Evolutionary conservation across 37 sponge, comb jelly and placozoan species (phyloP).

Genomic region (Chondrosia reniformis): DNA sequence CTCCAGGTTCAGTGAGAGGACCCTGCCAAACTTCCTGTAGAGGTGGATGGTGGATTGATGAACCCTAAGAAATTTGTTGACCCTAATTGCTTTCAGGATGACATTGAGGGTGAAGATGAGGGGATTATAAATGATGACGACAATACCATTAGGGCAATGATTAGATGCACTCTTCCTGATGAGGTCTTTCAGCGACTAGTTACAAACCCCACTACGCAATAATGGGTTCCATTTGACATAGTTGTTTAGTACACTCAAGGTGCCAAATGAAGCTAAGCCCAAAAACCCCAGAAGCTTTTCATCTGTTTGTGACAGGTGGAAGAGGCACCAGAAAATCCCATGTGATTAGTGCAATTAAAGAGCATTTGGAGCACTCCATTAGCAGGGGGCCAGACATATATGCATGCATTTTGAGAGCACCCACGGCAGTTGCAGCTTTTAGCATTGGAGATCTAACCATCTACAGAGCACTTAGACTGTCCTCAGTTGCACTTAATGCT

Average conservation of each 20-base stretch:
- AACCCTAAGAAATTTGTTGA: not conserved
- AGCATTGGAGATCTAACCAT: constrained; percentile 25
- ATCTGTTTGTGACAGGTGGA: constrained; percentile 15
- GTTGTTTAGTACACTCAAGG: no score
- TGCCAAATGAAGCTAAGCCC: no score
- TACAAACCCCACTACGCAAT: no score
- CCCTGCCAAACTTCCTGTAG: not conserved
- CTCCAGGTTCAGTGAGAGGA: not conserved
- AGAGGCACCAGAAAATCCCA: constrained; percentile 10
- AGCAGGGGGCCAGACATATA: not conserved
- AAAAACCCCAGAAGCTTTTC: no score
- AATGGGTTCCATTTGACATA: no score
- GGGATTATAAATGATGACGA: not conserved
- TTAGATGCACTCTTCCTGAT: no score
- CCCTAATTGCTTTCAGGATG: no score
- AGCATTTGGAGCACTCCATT: no score
- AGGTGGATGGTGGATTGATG: not conserved
- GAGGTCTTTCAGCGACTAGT: no score
- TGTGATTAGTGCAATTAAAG: not conserved
- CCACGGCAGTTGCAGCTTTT: constrained; percentile 23
- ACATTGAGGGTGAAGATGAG: not conserved
- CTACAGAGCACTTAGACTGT: not conserved
- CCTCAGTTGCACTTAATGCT: not conserved
- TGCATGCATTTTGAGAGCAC: not conserved
- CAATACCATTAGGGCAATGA: no score